Percentiles rank a stretch among this genome's conserved stretches.
Evolutionary conservation across 2,888 invertebrate species (phyloP).

Genomic region (Chrysotoxum bicinctum): DNA sequence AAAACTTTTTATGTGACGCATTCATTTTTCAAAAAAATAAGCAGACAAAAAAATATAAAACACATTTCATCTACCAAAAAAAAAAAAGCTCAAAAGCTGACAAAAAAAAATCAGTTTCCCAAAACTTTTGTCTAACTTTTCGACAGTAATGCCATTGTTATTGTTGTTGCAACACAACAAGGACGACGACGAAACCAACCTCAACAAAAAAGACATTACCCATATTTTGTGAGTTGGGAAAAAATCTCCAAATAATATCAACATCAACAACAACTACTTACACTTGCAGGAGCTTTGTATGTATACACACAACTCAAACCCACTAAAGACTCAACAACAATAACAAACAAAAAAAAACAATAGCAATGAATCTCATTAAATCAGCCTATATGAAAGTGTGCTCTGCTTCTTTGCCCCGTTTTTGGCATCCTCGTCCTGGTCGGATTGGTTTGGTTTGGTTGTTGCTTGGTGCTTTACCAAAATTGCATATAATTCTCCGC

Average conservation of each 20-base stretch:
- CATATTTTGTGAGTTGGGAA: slow-evolving; percentile 49
- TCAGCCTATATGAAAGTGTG: slow-evolving; percentile 58
- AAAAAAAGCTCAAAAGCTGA: slow-evolving; percentile 8
- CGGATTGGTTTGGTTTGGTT: background rate
- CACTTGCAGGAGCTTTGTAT: slow-evolving; percentile 9
- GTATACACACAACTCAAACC: slow-evolving; percentile 5
- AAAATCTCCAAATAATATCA: slow-evolving; percentile 22
- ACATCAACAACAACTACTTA: slow-evolving; percentile 48
- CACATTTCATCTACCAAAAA: slow-evolving; percentile 1
- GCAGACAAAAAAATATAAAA: slow-evolving; percentile 5
- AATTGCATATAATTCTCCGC: slow-evolving; percentile 71
- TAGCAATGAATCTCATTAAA: slow-evolving; percentile 70
- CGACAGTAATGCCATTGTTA: slow-evolving; percentile 61
- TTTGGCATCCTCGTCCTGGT: background rate
- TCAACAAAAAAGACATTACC: slow-evolving; percentile 48
- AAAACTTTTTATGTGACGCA: slow-evolving; percentile 64
- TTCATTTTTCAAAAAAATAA: slow-evolving; percentile 63
- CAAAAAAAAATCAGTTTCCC: background rate
- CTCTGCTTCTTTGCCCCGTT: slow-evolving; percentile 6
- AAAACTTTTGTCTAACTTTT: slow-evolving; percentile 66
- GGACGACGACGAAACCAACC: background rate
- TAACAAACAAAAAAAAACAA: slow-evolving; percentile 22
- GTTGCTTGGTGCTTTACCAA: slow-evolving; percentile 10
- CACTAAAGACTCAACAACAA: background rate
- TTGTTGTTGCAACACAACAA: slow-evolving; percentile 33